phyloP scores from a whole-genome alignment of 2,888 invertebrate genomes.

The Eumacrocentrus americanus region DNA sequence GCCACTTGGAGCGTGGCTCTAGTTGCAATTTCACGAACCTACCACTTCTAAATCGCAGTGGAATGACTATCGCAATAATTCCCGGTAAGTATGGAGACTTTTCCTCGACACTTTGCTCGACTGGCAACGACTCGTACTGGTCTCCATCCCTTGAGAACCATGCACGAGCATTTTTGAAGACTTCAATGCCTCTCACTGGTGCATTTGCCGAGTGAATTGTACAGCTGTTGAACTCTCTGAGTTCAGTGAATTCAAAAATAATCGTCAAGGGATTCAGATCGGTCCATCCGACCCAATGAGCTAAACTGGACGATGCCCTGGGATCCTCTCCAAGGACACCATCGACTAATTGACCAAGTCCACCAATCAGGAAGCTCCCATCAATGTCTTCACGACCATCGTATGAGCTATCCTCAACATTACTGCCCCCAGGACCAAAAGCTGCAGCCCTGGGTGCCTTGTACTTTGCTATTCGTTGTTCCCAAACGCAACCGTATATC shows the following conservation, averaged over 20 bases:
- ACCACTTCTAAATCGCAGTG: slow-evolving; percentile 76
- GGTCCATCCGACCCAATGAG: slow-evolving; percentile 86
- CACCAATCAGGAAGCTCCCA: slow-evolving; percentile 67
- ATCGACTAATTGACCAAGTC: slow-evolving; percentile 84
- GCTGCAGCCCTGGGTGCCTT: slow-evolving; percentile 71
- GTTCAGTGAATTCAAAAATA: slow-evolving; percentile 79
- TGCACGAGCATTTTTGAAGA: slow-evolving; percentile 77
- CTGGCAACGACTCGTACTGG: slow-evolving; percentile 72
- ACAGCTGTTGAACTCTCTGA: slow-evolving; percentile 71
- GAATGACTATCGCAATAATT: slow-evolving; percentile 72
- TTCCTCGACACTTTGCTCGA: slow-evolving; percentile 67
- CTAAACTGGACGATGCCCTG: slow-evolving; percentile 52
- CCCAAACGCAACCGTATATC: slow-evolving; percentile 83
- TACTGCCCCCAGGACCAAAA: slow-evolving; percentile 67
- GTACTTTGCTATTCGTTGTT: slow-evolving; percentile 72
- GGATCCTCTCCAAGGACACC: slow-evolving; percentile 71
- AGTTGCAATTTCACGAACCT: slow-evolving; percentile 77
- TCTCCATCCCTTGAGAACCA: slow-evolving; percentile 82
- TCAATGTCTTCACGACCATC: slow-evolving; percentile 69
- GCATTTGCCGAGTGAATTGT: slow-evolving; percentile 64
- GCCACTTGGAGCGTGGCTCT: slow-evolving; percentile 82
- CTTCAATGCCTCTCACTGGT: slow-evolving; percentile 79
- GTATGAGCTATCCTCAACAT: slow-evolving; percentile 80
- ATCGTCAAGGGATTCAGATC: slow-evolving; percentile 74
- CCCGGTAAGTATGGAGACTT: slow-evolving; percentile 63